These are phyloP conservation scores for Deladenus siricidicola DNA, from an alignment of 2,888 invertebrate genomes.

Conservation along the genomic window DNA sequence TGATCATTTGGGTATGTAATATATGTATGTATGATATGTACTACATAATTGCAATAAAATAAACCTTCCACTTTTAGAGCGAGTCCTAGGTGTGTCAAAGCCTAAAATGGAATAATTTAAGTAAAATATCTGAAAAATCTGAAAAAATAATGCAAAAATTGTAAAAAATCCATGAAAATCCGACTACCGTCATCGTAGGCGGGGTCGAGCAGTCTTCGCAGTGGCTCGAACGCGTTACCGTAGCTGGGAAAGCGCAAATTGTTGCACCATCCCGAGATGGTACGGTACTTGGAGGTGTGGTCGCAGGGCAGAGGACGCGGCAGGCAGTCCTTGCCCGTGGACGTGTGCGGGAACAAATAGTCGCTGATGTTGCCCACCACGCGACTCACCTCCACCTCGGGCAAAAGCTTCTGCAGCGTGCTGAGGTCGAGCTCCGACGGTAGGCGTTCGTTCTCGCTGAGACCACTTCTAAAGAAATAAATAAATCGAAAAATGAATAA, in stretches of 20 bases:
- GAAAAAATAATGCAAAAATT: too few species aligned
- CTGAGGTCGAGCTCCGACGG: constrained; percentile 44
- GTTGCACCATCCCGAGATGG: constrained; percentile 75
- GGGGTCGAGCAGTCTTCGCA: constrained; percentile 57
- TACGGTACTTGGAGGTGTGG: constrained; percentile 62
- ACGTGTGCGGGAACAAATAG: constrained; percentile 27
- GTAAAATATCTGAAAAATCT: too few species aligned
- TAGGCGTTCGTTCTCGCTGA: constrained; percentile 37
- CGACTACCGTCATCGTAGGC: constrained; percentile 69
- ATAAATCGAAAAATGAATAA: too few species aligned
- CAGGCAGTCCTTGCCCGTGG: constrained; percentile 36
- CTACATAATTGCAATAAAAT: neutral
- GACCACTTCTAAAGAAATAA: too few species aligned
- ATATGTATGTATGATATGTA: too few species aligned
- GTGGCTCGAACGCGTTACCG: constrained; percentile 48
- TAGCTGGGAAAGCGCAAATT: constrained; percentile 58
- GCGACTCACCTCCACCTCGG: constrained; percentile 44
- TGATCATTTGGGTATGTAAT: too few species aligned
- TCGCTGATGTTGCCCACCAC: constrained; percentile 48
- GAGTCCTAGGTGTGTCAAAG: constrained; percentile 47
- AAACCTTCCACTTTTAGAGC: constrained; percentile 29
- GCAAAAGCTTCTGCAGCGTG: constrained; percentile 47
- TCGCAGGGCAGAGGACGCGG: constrained; percentile 52
- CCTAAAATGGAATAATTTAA: constrained; percentile 27
- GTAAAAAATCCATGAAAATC: constrained; percentile 3